phyloP scores from a whole-genome alignment of 1,140 invertebrate species.

The Armadillidium nasatum region DNA sequence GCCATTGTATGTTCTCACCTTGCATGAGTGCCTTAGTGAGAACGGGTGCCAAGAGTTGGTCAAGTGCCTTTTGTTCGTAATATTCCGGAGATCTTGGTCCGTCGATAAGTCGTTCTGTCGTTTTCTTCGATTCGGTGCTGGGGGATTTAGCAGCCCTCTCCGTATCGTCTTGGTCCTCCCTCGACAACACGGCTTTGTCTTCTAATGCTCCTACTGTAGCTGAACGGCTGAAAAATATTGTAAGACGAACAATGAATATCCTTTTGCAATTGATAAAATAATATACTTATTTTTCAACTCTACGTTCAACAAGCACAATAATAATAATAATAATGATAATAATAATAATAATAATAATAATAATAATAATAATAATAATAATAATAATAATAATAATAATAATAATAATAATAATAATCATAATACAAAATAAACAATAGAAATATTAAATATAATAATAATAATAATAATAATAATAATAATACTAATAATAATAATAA shows the following conservation, averaged over 20 bases:
- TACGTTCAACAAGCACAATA: too few species aligned
- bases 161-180: conserved; percentile 25
- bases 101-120: conserved; percentile 61
- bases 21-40: conserved; percentile 47
- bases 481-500: conserved; percentile 20
- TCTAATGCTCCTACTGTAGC: conserved; percentile 34
- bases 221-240: conserved; percentile 34
- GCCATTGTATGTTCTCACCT: conserved; percentile 37
- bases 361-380: too few species aligned
- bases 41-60: conserved; percentile 46
- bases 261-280: neutral
- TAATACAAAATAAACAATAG: too few species aligned
- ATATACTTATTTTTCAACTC: neutral
- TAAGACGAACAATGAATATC: neutral
- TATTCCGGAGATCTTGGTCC: conserved; percentile 55
- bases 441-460: neutral
- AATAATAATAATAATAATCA: too few species aligned
- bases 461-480: conserved; percentile 19
- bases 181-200: conserved; percentile 27
- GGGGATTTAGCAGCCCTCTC: conserved; percentile 22
- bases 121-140: conserved; percentile 53
- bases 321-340: too few species aligned
- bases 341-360: too few species aligned
- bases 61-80: conserved; percentile 48
- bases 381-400: too few species aligned